Evolutionary conservation across 2,888 invertebrate species (phyloP).

Genomic region (Lacanobia oleracea): DNA sequence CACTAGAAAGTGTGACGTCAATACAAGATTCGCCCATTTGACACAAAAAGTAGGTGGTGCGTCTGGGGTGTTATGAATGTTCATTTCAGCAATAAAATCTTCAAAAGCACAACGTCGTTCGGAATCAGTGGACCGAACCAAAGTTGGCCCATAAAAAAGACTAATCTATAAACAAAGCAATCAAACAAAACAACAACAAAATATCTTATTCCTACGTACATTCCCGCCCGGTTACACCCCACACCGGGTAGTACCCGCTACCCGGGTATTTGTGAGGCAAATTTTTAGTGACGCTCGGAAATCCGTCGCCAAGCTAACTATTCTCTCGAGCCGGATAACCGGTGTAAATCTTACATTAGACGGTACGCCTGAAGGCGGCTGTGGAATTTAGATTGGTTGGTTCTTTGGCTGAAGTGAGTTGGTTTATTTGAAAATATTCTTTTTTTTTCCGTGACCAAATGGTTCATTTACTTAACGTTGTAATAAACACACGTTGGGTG

Average conservation of each 20-base stretch:
- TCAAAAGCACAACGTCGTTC: too few relatives aligned
- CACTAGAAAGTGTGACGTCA: too few relatives aligned
- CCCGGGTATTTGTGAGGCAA: constrained; percentile 80
- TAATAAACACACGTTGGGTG: too few relatives aligned
- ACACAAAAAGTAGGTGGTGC: too few relatives aligned
- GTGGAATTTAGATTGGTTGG: constrained; percentile 37
- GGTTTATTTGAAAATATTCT: background rate
- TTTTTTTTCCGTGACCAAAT: too few relatives aligned
- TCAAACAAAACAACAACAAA: constrained; percentile 24
- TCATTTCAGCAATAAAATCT: too few relatives aligned
- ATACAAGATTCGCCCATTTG: too few relatives aligned
- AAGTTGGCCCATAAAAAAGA: background rate
- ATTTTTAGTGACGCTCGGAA: constrained; percentile 85
- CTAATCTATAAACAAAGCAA: constrained; percentile 3
- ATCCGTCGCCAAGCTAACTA: constrained; percentile 80
- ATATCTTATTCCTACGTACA: constrained; percentile 41
- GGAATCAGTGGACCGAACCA: too few relatives aligned
- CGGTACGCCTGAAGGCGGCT: constrained; percentile 70
- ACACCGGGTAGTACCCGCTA: constrained; percentile 33
- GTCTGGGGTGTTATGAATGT: too few relatives aligned
- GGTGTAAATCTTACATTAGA: constrained; percentile 89
- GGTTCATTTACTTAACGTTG: too few relatives aligned
- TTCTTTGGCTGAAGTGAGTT: background rate
- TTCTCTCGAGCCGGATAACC: constrained; percentile 84
- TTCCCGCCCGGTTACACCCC: constrained; percentile 36